Evolutionary conservation across 2,888 invertebrate genomes (phyloP).

Genomic region (Epistrophe eligans): DNA sequence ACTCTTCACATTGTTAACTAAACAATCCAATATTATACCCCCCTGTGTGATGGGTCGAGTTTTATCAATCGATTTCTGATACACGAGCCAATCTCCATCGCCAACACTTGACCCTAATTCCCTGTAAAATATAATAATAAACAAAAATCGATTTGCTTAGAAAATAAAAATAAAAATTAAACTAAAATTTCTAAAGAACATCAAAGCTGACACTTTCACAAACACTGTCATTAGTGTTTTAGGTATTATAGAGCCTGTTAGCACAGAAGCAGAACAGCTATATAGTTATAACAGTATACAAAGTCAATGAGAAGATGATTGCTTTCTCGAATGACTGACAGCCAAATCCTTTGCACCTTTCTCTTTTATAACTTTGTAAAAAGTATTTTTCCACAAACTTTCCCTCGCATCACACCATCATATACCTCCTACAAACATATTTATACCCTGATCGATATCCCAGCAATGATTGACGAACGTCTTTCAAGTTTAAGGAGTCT

Average conservation of each 20-base stretch:
- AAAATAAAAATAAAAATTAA: background rate
- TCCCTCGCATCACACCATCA: too few species aligned
- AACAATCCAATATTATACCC: background rate
- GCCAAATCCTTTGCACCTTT: slow-evolving; percentile 21
- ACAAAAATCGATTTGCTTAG: slow-evolving; percentile 5
- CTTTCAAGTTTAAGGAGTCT: slow-evolving; percentile 3
- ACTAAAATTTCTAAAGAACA: slow-evolving; percentile 15
- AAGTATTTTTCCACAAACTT: slow-evolving; percentile 4
- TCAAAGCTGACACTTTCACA: slow-evolving; percentile 39
- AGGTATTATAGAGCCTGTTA: background rate
- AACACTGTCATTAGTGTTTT: slow-evolving; percentile 45
- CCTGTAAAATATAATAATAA: slow-evolving; percentile 22
- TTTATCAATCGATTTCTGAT: slow-evolving; percentile 8
- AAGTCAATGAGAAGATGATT: slow-evolving; percentile 31
- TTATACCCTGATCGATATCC: slow-evolving; percentile 7
- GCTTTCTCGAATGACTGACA: slow-evolving; percentile 30
- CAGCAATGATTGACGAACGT: slow-evolving; percentile 28
- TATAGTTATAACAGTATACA: background rate
- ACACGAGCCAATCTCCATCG: background rate
- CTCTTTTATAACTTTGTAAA: background rate
- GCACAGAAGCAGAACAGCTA: background rate
- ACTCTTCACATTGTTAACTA: slow-evolving; percentile 31
- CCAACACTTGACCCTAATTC: slow-evolving; percentile 29
- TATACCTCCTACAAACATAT: too few species aligned
- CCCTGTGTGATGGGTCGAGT: background rate